Base-by-base conservation (phyloP, 2,888 invertebrate genomes). In the Troides aeacus region DNA sequence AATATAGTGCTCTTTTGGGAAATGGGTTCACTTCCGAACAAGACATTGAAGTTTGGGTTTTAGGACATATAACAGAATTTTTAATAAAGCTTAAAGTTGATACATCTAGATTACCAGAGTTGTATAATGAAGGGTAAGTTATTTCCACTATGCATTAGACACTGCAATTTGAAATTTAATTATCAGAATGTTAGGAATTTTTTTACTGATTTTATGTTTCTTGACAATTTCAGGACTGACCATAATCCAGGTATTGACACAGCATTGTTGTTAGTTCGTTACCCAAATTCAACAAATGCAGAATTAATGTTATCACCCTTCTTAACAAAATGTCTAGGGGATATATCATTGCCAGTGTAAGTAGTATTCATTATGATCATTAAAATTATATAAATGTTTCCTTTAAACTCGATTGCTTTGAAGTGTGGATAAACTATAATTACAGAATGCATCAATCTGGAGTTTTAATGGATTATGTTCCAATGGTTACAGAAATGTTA, bases 11-110 rank as follows among this genome's bases (percentile, higher is more conserved):
- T n/a, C 85, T 96, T 60, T 83, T 95, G 15, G 90, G 93, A 23
- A 90, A 93, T 76, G 86, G 92, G 23, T 83, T 93, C 57, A 90
- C 94, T 62, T 84, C 89, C 62, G 89, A 93, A 72, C 89, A 94
- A 70, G 94, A 96, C 79, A 89, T 96, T 65, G 96, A 96, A 87
- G 93, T 96, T 42, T 93, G 93, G 82, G 93, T 95, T 6, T 92
- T 94, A n/a, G 87, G 87, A 72, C 94, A 94, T 74, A 84, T 90
- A 42, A 94, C 94, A 0, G 94, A 94, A 79, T 95, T 96, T 80
- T 80, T 95, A 46, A 94, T 96, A 71, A 93, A 90, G 77, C 86
- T 96, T 3, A 93, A 94, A 76, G 89, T 96, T 46, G 94, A 96
- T 78, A 94, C 94, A 74, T 92, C 94, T 18, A 86, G 90, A 73